Evolutionary conservation across 2,113 vertebrate genomes (phyloP).

Genomic region (Xiphophorus hellerii): DNA sequence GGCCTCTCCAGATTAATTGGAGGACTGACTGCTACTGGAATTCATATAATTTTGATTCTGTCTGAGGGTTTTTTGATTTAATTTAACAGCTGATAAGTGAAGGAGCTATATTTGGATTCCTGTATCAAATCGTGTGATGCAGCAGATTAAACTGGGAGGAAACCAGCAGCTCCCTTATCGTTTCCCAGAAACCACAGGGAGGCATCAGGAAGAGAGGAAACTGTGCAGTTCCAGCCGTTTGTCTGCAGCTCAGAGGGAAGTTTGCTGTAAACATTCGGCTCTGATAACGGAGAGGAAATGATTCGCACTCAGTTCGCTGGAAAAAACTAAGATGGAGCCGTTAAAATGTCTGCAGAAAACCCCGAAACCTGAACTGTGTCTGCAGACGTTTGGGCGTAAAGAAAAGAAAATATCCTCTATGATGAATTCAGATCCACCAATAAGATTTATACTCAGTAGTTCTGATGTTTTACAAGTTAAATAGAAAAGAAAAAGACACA

Average conservation of each 20-base stretch:
- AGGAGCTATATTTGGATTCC: not conserved
- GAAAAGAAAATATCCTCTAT: not conserved
- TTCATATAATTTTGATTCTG: too few relatives aligned
- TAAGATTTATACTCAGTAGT: too few relatives aligned
- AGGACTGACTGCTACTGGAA: too few relatives aligned
- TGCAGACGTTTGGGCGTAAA: not conserved
- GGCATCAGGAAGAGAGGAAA: slow-evolving; percentile 7
- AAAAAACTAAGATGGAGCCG: too few relatives aligned
- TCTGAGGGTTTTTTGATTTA: too few relatives aligned
- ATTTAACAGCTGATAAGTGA: not conserved
- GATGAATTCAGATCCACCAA: not conserved
- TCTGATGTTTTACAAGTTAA: too few relatives aligned
- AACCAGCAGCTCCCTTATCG: not conserved
- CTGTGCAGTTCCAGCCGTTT: slow-evolving; percentile 13
- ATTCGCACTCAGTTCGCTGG: not conserved
- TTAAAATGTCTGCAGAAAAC: not conserved
- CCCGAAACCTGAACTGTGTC: not conserved
- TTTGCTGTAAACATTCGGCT: slow-evolving; percentile 46
- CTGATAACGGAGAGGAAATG: slow-evolving; percentile 56
- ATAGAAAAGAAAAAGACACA: too few relatives aligned
- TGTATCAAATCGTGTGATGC: not conserved
- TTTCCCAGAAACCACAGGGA: not conserved
- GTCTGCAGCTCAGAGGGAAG: slow-evolving; percentile 6
- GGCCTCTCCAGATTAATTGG: too few relatives aligned
- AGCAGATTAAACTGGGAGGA: not conserved